A percentile compares a stretch with the other conserved stretches of the same genome.
phyloP scores from a whole-genome alignment of 1,140 invertebrate species.

The Eubasilissa regina region DNA sequence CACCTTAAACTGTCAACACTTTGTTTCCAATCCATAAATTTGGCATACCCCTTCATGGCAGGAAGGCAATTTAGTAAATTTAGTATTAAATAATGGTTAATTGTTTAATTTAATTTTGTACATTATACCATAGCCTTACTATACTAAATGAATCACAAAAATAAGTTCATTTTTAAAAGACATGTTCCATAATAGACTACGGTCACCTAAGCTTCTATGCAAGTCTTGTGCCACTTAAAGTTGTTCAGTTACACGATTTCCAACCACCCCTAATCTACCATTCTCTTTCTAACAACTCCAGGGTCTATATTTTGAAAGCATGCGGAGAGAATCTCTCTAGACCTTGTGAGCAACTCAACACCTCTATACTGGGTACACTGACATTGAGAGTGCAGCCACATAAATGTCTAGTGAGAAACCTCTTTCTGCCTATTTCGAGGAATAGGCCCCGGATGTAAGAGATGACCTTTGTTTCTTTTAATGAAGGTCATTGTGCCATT shows the following conservation, averaged over 20 bases:
- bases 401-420: not conserved
- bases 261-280: slow-evolving; percentile 9
- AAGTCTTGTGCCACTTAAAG: slow-evolving; percentile 39
- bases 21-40: slow-evolving; percentile 57
- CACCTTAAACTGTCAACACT: slow-evolving; percentile 49
- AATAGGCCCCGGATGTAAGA: not conserved
- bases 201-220: slow-evolving; percentile 49
- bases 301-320: too few species aligned
- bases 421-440: not conserved
- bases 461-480: slow-evolving; percentile 5
- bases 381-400: not conserved
- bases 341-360: too few species aligned
- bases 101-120: slow-evolving; percentile 58
- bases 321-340: too few species aligned
- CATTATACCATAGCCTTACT: slow-evolving; percentile 56
- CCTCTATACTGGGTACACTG: too few species aligned
- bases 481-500: slow-evolving; percentile 54
- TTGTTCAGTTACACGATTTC: slow-evolving; percentile 21
- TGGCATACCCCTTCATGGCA: slow-evolving; percentile 60
- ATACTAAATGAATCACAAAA: slow-evolving; percentile 58
- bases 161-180: slow-evolving; percentile 56
- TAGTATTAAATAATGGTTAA: slow-evolving; percentile 56
- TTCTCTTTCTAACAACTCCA: slow-evolving; percentile 13
- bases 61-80: slow-evolving; percentile 61
- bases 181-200: slow-evolving; percentile 48